A percentile compares a stretch with the other conserved stretches of the same genome.
These are phyloP conservation scores for Octomys mimax DNA, from an alignment of 2,797 vertebrate genomes.

Conservation along the genomic window DNA sequence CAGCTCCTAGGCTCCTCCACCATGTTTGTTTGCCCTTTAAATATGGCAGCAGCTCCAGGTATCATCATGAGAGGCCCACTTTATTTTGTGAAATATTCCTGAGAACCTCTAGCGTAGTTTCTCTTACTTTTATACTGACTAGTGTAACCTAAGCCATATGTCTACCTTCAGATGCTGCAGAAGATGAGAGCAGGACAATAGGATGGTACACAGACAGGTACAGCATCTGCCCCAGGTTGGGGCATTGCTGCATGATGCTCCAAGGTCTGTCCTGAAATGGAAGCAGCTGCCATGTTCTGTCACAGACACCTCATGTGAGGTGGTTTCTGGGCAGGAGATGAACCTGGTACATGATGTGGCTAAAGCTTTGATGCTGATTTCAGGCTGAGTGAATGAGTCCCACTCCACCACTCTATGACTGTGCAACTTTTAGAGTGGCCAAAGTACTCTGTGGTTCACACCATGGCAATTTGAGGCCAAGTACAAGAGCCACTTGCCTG, in stretches of 20 bases:
- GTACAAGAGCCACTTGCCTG: neutral
- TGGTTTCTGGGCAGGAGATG: neutral
- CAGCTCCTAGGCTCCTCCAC: accelerated
- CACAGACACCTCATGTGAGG: neutral
- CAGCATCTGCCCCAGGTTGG: neutral
- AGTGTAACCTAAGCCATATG: neutral
- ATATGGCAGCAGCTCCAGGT: neutral
- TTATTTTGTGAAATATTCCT: neutral
- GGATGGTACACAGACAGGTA: neutral
- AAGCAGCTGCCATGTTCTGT: neutral
- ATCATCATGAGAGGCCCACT: neutral
- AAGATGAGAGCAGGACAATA: neutral
- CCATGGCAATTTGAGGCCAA: neutral
- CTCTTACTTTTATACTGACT: neutral
- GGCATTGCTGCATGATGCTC: neutral
- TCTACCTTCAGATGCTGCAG: too few relatives aligned
- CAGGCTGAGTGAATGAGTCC: neutral
- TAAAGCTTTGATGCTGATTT: neutral
- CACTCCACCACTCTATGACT: neutral
- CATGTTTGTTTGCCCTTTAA: neutral
- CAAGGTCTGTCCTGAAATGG: neutral
- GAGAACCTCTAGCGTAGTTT: neutral
- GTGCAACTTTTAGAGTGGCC: neutral
- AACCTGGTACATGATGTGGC: neutral
- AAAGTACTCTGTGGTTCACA: neutral